Percentiles rank a stretch among this genome's conserved stretches.
Conservation (phyloP, 1,140 invertebrate genomes). For the Araneus ventricosus region DNA sequence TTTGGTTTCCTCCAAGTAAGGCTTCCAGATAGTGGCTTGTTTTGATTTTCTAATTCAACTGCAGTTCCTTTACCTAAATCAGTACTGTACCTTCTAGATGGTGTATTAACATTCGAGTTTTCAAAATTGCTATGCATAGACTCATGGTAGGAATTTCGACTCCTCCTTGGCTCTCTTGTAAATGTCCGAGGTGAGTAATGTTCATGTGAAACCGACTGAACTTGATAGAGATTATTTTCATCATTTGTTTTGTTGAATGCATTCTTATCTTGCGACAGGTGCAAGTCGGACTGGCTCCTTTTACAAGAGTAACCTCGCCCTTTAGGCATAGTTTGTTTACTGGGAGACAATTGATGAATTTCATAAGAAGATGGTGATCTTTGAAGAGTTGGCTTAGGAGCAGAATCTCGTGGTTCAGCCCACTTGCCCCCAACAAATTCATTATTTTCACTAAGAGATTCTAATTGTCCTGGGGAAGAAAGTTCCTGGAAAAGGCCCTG, state of each 20-base stretch:
- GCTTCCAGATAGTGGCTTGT: constrained; percentile 57
- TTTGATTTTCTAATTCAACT: constrained; percentile 54
- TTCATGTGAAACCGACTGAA: constrained; percentile 64
- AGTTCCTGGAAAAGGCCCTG: constrained; percentile 54
- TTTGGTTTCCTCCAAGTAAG: constrained; percentile 71
- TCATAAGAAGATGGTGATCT: constrained; percentile 72
- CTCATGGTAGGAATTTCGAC: constrained; percentile 66
- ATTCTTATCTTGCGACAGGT: constrained; percentile 49
- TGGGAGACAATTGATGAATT: constrained; percentile 71
- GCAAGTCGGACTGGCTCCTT: constrained; percentile 67
- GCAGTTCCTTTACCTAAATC: constrained; percentile 15
- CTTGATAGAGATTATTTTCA: constrained; percentile 68
- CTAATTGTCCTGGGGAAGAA: constrained; percentile 57
- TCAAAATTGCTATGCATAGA: constrained; percentile 43
- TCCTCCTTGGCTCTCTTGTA: constrained; percentile 54
- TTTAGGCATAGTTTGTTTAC: constrained; percentile 46
- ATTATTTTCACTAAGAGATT: constrained; percentile 67
- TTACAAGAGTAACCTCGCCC: constrained; percentile 63
- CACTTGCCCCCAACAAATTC: constrained; percentile 71
- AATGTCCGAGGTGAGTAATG: constrained; percentile 67
- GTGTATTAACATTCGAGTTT: not conserved
- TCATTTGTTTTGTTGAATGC: not conserved
- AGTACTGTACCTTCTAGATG: constrained; percentile 54
- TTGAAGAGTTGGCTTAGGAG: constrained; percentile 49
- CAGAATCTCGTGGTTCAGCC: constrained; percentile 62